A percentile compares a stretch with the other conserved stretches of the same genome.
These are phyloP conservation scores for Coenobita brevimanus DNA, from an alignment of 1,140 invertebrate genomes.

Conservation along the genomic window DNA sequence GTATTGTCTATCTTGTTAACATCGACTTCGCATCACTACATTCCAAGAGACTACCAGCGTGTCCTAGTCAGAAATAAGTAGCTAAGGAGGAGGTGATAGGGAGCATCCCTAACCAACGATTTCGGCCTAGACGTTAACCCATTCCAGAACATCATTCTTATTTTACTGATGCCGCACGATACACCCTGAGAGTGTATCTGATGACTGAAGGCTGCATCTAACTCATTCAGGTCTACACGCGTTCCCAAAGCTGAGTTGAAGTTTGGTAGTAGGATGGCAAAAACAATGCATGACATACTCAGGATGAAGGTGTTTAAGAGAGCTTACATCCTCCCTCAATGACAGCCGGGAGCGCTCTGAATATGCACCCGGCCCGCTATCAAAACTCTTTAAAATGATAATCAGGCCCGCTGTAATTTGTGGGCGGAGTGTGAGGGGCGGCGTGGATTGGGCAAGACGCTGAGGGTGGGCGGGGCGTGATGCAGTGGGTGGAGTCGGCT, in stretches of 20 bases:
- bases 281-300: neutral
- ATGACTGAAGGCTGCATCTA: no score
- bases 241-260: neutral
- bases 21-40: neutral
- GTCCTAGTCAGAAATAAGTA: no score
- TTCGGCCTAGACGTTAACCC: no score
- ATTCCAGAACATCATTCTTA: no score
- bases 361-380: constrained; percentile 50
- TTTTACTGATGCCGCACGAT: no score
- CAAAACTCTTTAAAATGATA: constrained; percentile 67
- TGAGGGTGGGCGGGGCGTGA: constrained; percentile 27
- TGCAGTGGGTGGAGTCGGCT: constrained; percentile 27
- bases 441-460: constrained; percentile 48
- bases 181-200: no score
- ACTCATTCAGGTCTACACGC: no score
- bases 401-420: constrained; percentile 63
- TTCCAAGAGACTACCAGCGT: no score
- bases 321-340: neutral
- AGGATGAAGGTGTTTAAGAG: no score
- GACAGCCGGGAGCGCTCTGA: constrained; percentile 39
- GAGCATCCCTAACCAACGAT: no score
- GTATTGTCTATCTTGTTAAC: neutral
- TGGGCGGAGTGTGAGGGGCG: constrained; percentile 39
- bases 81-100: no score
- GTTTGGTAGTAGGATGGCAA: neutral